Percentiles rank a stretch among this genome's conserved stretches.
phyloP scores from a whole-genome alignment of 2,113 vertebrate species.

The Spilogale gracilis region DNA sequence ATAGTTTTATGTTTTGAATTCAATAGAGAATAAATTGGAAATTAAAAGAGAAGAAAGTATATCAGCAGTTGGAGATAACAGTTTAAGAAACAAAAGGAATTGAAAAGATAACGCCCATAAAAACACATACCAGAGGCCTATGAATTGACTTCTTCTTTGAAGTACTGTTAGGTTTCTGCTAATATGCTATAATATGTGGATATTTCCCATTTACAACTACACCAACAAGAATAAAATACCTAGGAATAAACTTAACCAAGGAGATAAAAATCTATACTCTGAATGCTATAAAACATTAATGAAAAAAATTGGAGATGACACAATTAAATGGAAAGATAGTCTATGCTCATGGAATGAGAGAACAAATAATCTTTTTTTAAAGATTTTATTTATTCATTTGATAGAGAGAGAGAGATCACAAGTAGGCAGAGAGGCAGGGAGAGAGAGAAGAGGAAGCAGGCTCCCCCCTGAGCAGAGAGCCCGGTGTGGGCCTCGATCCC shows the following conservation, averaged over 20 bases:
- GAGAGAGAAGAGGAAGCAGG: too few relatives aligned
- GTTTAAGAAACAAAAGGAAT: not conserved
- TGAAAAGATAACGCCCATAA: not conserved
- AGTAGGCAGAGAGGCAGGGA: too few relatives aligned
- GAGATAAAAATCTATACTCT: not conserved
- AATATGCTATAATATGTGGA: not conserved
- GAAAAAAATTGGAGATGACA: not conserved
- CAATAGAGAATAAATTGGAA: not conserved
- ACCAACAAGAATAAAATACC: not conserved
- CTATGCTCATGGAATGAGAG: not conserved
- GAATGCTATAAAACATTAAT: not conserved
- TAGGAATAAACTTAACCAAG: not conserved
- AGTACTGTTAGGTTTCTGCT: not conserved
- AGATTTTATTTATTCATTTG: too few relatives aligned
- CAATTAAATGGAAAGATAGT: not conserved
- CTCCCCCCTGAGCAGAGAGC: too few relatives aligned
- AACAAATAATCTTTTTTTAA: not conserved
- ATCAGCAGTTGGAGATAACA: not conserved
- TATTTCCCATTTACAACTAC: not conserved
- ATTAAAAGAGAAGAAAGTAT: not conserved
- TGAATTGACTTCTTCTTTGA: not conserved
- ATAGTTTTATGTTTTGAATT: not conserved
- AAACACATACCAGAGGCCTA: not conserved
- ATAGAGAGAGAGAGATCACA: too few relatives aligned
- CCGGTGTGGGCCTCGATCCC: too few relatives aligned